phyloP scores from a whole-genome alignment of 2,888 invertebrate species.

The Nemoura dubitans region DNA sequence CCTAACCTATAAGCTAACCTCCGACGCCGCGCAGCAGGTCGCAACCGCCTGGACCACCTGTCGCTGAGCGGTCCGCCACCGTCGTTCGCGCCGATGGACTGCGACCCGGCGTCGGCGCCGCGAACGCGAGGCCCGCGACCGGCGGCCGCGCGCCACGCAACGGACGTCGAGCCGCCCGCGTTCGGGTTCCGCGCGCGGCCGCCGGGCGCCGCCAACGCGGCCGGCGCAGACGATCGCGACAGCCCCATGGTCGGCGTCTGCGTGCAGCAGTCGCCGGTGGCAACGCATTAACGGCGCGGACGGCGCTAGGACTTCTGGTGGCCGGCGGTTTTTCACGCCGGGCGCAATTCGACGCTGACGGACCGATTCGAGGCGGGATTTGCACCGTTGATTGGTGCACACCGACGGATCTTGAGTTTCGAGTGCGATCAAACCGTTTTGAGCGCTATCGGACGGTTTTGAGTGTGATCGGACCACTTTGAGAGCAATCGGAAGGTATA shows the following conservation, averaged over 20 bases:
- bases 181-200: constrained; percentile 30
- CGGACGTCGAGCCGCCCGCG: constrained; percentile 37
- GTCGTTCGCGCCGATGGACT: constrained; percentile 73
- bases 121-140: constrained; percentile 55
- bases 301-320: neutral
- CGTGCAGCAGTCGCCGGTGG: constrained; percentile 92
- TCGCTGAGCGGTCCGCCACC: constrained; percentile 24
- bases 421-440: too few species aligned
- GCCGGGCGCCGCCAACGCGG: constrained; percentile 57
- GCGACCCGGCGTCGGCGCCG: constrained; percentile 67
- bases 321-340: neutral
- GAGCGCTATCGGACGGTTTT: too few species aligned
- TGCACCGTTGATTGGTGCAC: too few species aligned
- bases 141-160: constrained; percentile 47
- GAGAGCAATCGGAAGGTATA: too few species aligned
- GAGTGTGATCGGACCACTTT: neutral
- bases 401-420: too few species aligned
- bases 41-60: neutral
- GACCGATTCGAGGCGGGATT: too few species aligned
- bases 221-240: constrained; percentile 68
- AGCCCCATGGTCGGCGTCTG: constrained; percentile 90
- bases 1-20: too few species aligned
- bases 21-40: constrained; percentile 19
- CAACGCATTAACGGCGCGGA: constrained; percentile 73
- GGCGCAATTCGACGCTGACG: neutral